Conservation (phyloP, 2,888 invertebrate genomes). For the Ashinkailepas kermadecensis region DNA sequence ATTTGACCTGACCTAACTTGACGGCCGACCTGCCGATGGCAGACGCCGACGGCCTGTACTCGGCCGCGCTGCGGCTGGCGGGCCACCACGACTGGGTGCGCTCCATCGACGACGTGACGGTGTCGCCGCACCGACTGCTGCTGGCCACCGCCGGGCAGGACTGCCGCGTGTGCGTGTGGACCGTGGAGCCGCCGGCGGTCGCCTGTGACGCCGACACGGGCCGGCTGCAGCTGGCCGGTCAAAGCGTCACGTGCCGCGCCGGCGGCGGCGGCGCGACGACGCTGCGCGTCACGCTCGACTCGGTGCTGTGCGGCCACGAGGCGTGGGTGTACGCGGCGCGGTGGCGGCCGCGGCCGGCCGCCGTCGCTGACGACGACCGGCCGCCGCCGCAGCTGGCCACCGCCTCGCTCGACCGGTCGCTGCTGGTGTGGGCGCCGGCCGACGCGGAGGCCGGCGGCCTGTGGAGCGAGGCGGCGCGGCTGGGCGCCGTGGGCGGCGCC, state of each 20-base stretch:
- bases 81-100: conserved; percentile 21
- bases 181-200: background rate
- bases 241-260: background rate
- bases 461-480: conserved; percentile 74
- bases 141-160: conserved; percentile 33
- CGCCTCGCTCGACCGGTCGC: conserved; percentile 83
- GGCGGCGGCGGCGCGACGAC: conserved; percentile 28
- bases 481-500: conserved; percentile 90
- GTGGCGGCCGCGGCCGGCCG: conserved; percentile 55
- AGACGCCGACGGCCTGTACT: background rate
- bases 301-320: conserved; percentile 83
- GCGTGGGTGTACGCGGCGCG: conserved; percentile 89
- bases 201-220: background rate
- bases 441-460: conserved; percentile 54
- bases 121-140: conserved; percentile 8
- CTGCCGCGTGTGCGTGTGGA: conserved; percentile 31
- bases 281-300: conserved; percentile 66
- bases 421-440: conserved; percentile 72
- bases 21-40: background rate
- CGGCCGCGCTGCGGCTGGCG: background rate
- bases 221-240: background rate
- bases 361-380: background rate
- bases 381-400: conserved; percentile 54
- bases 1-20: background rate
- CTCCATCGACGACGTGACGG: background rate